A percentile compares a stretch with the other conserved stretches of the same genome.
Conservation (phyloP, 1,140 invertebrate genomes). For the Delia radicum region DNA sequence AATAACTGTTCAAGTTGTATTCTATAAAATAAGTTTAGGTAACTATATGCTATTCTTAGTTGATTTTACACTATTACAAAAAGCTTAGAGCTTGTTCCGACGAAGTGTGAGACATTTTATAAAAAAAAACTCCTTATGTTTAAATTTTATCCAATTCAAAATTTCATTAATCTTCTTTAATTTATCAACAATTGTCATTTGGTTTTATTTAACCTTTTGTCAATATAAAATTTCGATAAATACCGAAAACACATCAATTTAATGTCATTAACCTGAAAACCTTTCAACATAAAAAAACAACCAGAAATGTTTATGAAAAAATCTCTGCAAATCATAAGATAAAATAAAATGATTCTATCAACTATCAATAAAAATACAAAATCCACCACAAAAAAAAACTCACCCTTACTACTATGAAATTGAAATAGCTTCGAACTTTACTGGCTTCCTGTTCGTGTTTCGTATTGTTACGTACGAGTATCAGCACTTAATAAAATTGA, state of each 20-base stretch:
- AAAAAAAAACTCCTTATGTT: no score
- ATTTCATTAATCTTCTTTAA: neutral
- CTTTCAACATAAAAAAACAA: neutral
- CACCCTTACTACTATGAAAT: neutral
- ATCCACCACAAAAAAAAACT: no score
- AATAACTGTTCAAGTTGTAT: no score
- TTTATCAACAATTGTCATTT: neutral
- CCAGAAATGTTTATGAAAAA: neutral
- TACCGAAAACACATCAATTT: neutral
- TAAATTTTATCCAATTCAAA: no score
- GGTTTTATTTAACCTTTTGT: slow-evolving; percentile 1
- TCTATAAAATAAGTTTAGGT: no score
- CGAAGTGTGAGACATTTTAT: no score
- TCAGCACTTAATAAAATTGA: slow-evolving; percentile 55
- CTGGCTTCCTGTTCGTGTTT: no score
- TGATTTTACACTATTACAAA: no score
- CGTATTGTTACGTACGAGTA: neutral
- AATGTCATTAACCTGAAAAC: slow-evolving; percentile 18
- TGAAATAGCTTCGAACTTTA: no score
- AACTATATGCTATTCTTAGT: no score
- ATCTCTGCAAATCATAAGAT: slow-evolving; percentile 7
- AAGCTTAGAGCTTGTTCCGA: no score
- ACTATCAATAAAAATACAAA: slow-evolving; percentile 15
- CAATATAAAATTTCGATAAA: neutral
- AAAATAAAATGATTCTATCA: slow-evolving; percentile 23